phyloP scores from a whole-genome alignment of 1,140 invertebrate genomes.

The Saccostrea cuccullata region DNA sequence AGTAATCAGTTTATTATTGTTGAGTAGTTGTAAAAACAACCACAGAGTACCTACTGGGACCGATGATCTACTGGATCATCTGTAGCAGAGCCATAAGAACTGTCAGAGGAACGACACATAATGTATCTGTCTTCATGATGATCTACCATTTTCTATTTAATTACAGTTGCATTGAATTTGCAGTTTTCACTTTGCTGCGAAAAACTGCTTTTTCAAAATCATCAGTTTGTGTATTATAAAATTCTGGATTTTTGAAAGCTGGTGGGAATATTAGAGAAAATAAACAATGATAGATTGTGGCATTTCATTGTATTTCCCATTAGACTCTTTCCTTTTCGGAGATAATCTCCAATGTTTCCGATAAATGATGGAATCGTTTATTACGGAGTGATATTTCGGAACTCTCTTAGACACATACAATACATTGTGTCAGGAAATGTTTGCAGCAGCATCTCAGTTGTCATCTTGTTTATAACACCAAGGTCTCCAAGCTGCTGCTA shows the following conservation, averaged over 20 bases:
- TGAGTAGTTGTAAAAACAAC: neutral
- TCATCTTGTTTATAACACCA: conserved; percentile 23
- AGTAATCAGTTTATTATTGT: conserved; percentile 10
- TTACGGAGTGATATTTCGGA: neutral
- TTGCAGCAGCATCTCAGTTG: conserved; percentile 21
- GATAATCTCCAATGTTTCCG: neutral
- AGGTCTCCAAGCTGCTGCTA: neutral
- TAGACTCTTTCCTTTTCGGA: neutral
- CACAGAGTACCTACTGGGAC: neutral
- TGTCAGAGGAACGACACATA: neutral
- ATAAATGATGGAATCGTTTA: conserved; percentile 7
- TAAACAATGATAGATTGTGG: conserved; percentile 13
- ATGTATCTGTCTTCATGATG: too few species aligned
- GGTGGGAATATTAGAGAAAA: neutral
- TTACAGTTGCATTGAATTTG: neutral
- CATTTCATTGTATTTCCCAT: conserved; percentile 16
- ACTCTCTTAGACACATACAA: neutral
- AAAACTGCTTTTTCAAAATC: neutral
- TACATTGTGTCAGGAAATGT: conserved; percentile 24
- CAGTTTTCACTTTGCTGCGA: neutral
- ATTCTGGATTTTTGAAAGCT: neutral
- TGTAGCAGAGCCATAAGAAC: neutral
- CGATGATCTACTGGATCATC: neutral
- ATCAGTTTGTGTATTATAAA: neutral
- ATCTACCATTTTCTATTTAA: neutral